Base-by-base conservation (phyloP, 2,888 invertebrate genomes). In the Allygus modestus region DNA sequence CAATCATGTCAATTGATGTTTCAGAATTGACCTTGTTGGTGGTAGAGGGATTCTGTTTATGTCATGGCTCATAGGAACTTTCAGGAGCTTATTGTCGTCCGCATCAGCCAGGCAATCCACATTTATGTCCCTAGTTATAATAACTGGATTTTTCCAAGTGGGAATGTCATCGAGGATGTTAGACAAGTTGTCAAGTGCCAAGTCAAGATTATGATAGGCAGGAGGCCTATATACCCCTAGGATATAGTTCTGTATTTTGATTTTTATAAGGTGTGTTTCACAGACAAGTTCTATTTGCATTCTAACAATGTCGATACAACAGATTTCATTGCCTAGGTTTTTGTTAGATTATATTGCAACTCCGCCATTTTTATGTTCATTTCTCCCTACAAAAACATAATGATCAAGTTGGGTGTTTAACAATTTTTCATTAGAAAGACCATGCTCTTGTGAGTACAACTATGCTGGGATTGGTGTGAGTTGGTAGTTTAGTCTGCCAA, bases 1-100 rank as follows among this genome's bases (percentile, higher is more conserved):
- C 77, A 28, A 77, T 77, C 12, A 77, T 77, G 31, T 77, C 77
- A n/a, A 77, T 77, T 51, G 77, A 77, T 77, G 77, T 77, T 77
- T 77, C 28, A 31, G 51, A 77, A 33, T 77, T 41, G 37, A 17
- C 46, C 23, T 43, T 77, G 51, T 46, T 28, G 26, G 46, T 77
- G 77, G 77, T 26, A 77, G 31, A 28, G 77, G 51, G 0, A 77
- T 77, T 51, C 77, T 77, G 31, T 17, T 51, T 0, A 77, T 51
- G 33, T 51, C 77, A 28, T 77, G 77, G 77, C 77, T 77, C 51
- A 28, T 28, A 15, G 51, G 77, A 51, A 77, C 51, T 26, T 77
- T 77, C 77, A 77, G 51, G 17, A 26, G 46, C 33, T 77, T 77
- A 77, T 26, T 51, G 77, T 77, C 77, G 2, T 23, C 28, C 23